phyloP scores from a whole-genome alignment of 2,888 invertebrate species.

The Myopa testacea region DNA sequence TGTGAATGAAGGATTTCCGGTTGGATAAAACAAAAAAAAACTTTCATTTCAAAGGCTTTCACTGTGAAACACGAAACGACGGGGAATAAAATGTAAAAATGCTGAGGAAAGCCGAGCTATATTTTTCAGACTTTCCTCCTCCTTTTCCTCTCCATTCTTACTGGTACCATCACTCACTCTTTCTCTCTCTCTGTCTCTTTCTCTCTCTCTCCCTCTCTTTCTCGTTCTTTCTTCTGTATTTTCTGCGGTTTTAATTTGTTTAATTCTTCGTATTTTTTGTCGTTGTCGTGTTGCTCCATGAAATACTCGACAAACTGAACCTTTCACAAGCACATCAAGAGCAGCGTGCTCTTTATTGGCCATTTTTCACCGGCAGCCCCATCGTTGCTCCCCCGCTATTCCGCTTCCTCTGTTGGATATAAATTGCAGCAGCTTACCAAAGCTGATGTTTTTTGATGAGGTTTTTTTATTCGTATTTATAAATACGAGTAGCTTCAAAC shows the following conservation, averaged over 20 bases:
- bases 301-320: not conserved
- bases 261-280: not conserved
- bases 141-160: not conserved
- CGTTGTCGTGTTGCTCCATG: not conserved
- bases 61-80: not conserved
- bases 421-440: too few relatives aligned
- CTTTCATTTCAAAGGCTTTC: not conserved
- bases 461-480: not conserved
- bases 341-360: not conserved
- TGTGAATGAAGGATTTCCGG: conserved; percentile 22
- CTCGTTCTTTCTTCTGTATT: not conserved
- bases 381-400: not conserved
- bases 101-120: not conserved
- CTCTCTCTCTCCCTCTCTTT: not conserved
- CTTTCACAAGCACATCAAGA: not conserved
- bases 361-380: not conserved
- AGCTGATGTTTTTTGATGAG: too few relatives aligned
- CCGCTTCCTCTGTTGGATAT: not conserved
- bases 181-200: not conserved
- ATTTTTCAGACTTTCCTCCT: not conserved
- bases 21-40: not conserved
- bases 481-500: not conserved
- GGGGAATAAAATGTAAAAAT: not conserved
- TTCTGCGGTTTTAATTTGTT: not conserved
- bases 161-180: not conserved